phyloP scores from a whole-genome alignment of 2,888 invertebrate species.

The Eumerus sabulonum region DNA sequence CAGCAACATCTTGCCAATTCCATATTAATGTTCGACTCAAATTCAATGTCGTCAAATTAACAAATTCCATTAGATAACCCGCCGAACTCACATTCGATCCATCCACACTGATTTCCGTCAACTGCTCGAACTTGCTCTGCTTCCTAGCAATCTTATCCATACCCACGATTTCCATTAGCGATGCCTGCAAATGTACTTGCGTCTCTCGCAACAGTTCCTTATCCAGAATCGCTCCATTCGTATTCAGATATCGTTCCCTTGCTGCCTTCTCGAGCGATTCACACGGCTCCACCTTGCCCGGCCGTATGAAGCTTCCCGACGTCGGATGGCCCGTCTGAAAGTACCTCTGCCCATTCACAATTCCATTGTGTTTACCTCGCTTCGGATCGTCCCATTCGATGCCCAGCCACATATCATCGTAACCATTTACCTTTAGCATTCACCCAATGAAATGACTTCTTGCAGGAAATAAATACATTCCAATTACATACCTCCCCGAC shows the following conservation, averaged over 20 bases:
- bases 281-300: slow-evolving; percentile 87
- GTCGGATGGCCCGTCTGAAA: slow-evolving; percentile 88
- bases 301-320: slow-evolving; percentile 93
- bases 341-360: slow-evolving; percentile 88
- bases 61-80: slow-evolving; percentile 82
- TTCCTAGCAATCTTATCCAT: slow-evolving; percentile 89
- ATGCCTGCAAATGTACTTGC: slow-evolving; percentile 88
- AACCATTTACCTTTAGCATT: slow-evolving; percentile 81
- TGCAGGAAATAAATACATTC: slow-evolving; percentile 64
- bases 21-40: slow-evolving; percentile 77
- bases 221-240: slow-evolving; percentile 80
- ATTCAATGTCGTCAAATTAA: slow-evolving; percentile 75
- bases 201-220: slow-evolving; percentile 82
- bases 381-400: slow-evolving; percentile 96
- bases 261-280: slow-evolving; percentile 88
- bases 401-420: slow-evolving; percentile 91
- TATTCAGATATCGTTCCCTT: slow-evolving; percentile 82
- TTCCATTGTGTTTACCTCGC: slow-evolving; percentile 96
- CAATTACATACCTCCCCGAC: slow-evolving; percentile 83
- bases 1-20: slow-evolving; percentile 78
- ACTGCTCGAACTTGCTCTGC: slow-evolving; percentile 79
- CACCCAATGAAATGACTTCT: neutral
- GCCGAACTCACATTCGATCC: slow-evolving; percentile 81
- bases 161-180: slow-evolving; percentile 93
- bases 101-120: slow-evolving; percentile 76